Evolutionary conservation across 2,888 invertebrate species (phyloP).

Genomic region (Aromia moschata): DNA sequence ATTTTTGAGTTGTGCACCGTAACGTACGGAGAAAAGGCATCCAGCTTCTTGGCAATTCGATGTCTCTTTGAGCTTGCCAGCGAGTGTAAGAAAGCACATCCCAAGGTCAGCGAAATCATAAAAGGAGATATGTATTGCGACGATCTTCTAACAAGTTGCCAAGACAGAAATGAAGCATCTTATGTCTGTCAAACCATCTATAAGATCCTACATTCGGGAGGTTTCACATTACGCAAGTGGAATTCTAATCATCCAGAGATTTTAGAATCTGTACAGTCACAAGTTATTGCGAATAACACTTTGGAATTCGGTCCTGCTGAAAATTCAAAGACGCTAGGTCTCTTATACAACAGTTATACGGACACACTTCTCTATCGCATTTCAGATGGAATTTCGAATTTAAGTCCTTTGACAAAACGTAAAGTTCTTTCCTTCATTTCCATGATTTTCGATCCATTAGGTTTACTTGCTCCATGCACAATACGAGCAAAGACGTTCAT

Average conservation of each 20-base stretch:
- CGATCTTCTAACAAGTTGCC: slow-evolving; percentile 43
- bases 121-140: slow-evolving; percentile 47
- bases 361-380: slow-evolving; percentile 3
- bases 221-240: slow-evolving; percentile 44
- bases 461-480: slow-evolving; percentile 16
- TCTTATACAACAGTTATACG: not conserved
- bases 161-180: slow-evolving; percentile 22
- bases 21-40: slow-evolving; percentile 6
- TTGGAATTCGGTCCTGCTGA: slow-evolving; percentile 4
- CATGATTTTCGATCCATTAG: slow-evolving; percentile 34
- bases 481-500: slow-evolving; percentile 21
- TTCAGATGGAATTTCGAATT: not conserved
- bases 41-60: slow-evolving; percentile 6
- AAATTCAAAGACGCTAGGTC: slow-evolving; percentile 20
- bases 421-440: slow-evolving; percentile 28
- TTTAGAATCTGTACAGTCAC: slow-evolving; percentile 9
- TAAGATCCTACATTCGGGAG: slow-evolving; percentile 20
- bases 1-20: slow-evolving; percentile 2
- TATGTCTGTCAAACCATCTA: not conserved
- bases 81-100: slow-evolving; percentile 33
- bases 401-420: slow-evolving; percentile 22
- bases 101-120: slow-evolving; percentile 31
- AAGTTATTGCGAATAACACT: not conserved
- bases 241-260: slow-evolving; percentile 31
- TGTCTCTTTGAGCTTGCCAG: slow-evolving; percentile 36